phyloP scores from a whole-genome alignment of 2,797 vertebrate genomes.

The Epinephelus awoara region DNA sequence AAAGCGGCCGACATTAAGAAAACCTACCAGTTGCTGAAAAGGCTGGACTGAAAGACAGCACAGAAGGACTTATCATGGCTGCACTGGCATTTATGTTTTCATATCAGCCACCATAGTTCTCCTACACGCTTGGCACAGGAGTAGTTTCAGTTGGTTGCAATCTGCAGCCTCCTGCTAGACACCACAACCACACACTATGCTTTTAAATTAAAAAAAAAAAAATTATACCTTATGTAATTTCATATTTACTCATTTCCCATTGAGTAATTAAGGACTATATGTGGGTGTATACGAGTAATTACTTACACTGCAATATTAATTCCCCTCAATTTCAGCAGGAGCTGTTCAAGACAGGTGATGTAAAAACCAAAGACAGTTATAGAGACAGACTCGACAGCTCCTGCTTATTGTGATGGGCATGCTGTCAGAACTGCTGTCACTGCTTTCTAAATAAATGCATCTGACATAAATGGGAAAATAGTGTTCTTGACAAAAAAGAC shows the following conservation, averaged over 20 bases:
- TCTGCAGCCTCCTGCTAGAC: too few relatives aligned
- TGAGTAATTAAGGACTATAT: constrained; percentile 23
- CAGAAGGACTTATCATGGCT: too few relatives aligned
- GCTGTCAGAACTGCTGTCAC: constrained; percentile 36
- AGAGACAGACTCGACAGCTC: constrained; percentile 24
- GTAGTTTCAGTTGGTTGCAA: too few relatives aligned
- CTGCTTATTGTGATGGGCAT: constrained; percentile 28
- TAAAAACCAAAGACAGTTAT: constrained; percentile 31
- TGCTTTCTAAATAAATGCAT: constrained; percentile 26
- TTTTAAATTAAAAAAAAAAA: not conserved
- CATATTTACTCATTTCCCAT: constrained; percentile 8
- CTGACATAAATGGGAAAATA: constrained; percentile 1
- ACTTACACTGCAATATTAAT: constrained; percentile 31
- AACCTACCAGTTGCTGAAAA: too few relatives aligned
- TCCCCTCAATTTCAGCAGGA: not conserved
- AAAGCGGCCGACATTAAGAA: too few relatives aligned
- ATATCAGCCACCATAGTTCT: too few relatives aligned
- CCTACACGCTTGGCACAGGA: too few relatives aligned
- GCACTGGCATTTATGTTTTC: too few relatives aligned
- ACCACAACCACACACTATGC: too few relatives aligned
- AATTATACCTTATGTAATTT: not conserved
- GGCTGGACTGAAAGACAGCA: too few relatives aligned
- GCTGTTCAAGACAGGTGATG: constrained; percentile 27
- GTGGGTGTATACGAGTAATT: constrained; percentile 15
- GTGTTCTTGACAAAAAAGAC: constrained; percentile 13